Base-by-base conservation (phyloP, 2,888 invertebrate species). In the Perdita meconis region DNA sequence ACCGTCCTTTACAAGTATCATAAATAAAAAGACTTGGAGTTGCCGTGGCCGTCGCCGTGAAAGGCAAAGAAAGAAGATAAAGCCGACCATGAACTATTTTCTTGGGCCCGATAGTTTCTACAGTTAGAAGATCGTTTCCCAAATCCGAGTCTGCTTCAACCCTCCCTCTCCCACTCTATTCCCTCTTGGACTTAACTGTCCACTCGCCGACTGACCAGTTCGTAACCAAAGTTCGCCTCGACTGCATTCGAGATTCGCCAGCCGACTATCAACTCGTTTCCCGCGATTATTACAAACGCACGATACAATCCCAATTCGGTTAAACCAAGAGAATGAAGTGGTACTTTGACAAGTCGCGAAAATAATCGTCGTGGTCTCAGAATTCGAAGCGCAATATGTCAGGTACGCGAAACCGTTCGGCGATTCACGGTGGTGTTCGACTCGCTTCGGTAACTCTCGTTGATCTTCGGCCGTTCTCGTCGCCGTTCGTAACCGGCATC, bases 131-230 rank as follows among this genome's bases (percentile, higher is more conserved):
- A 64, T 51, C 13, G 26, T 13, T 16, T 67, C 66, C 47, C 47
- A 75, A 81, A 81, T 74, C 83, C 83, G 83, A 60, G 63, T 59
- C 83, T 84, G 83, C 72, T 50, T 30, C 77, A 83, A 81, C 81
- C 71, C 79, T 73, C 79, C 77, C 83, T 79, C 83, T 78, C 64
- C 56, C 75, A 71, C 64, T 76, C 71, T 70, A 70, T 71, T 73
- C 70, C 73, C 78, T 74, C 72, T 68, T 60, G 65, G 50, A 55
- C 65, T 68, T 56, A 68, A 75, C 68, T 73, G 79, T 77, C 81
- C 75, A 69, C 69, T 75, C 72, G 51, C 63, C 74, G 73, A 77
- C 60, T 74, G 81, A 77, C 81, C 81, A 71, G 83, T 83, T 60
- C 79, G 69, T 55, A 74, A 51, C 74, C 69, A 70, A 83, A 83